Conservation (phyloP, 2,797 vertebrate genomes). For the Sorex maritimensis region DNA sequence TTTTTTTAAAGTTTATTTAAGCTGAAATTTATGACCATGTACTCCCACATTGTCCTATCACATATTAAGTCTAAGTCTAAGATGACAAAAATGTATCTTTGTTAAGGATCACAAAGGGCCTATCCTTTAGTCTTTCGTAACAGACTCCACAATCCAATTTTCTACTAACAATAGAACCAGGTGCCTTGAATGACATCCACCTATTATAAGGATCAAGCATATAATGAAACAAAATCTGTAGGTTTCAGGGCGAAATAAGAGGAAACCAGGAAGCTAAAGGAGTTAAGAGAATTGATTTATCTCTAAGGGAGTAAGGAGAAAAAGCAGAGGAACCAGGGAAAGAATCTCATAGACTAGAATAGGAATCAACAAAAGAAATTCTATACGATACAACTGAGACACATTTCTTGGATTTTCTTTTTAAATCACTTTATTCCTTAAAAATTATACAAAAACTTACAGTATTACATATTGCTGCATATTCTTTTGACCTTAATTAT, state of each 20-base stretch:
- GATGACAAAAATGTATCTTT: neutral
- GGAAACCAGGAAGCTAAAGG: neutral
- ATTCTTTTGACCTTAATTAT: neutral
- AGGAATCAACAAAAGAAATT: neutral
- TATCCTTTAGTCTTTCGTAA: neutral
- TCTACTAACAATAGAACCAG: neutral
- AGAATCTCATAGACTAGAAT: accelerated
- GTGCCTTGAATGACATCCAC: neutral
- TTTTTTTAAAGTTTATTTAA: neutral
- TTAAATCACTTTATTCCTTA: neutral
- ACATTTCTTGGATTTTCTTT: neutral
- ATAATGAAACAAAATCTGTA: constrained; percentile 7
- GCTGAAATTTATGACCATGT: neutral
- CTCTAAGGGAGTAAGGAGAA: neutral
- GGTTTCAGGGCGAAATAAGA: neutral
- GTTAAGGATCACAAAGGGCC: neutral
- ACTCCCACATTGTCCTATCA: neutral
- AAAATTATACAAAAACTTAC: neutral
- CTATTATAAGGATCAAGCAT: neutral
- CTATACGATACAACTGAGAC: neutral
- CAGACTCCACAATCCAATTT: neutral
- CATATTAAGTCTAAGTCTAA: neutral
- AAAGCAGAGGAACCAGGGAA: neutral
- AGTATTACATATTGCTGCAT: neutral
- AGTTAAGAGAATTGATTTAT: neutral